Base-by-base conservation (phyloP, 2,113 vertebrate genomes). In the Procavia capensis region DNA sequence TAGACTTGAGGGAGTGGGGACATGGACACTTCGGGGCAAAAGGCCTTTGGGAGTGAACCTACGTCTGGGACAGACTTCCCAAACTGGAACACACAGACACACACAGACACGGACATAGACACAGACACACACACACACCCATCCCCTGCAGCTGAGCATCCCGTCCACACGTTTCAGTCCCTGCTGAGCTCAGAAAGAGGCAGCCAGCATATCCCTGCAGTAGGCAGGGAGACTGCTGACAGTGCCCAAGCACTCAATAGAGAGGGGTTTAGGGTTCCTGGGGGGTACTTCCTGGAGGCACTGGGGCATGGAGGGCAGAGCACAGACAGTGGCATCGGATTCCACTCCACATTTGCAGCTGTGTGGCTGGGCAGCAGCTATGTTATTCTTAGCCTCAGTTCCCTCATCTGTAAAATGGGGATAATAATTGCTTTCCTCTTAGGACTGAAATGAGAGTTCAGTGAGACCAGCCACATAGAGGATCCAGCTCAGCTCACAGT, bases 151-250 rank as follows among this genome's bases (percentile, higher is more conserved):
- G 59, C 85, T 9, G 22, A 88, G 80, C 59, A 39, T 20, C 43
- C 41, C 0, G 19, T 43, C 10, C 25, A 47, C 5, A 47, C n/a
- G n/a, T 43, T 29, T 61, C 20, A 90, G 94, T 66, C 74, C 74
- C 27, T 78, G 96, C 90, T 96, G 90, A 90, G 84, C 90, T 92
- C 59, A 64, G 88, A 85, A 94, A 96, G 27, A 88, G 66, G 92
- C 43, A 54, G 87, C 43, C 63, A 57, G 82, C 76, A 17, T n/a
- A 54, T 50, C 80, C 70, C 43, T 57, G 59, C 66, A 34, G 20
- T 31, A 19, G 63, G 92, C 81, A 95, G 95, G 82, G 57, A 84
- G 66, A 91, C 74, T 94, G 95, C 93, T 95, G 90, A 95, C 76
- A 11, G 72, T 92, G 94, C 92, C 84, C 41, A 20, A 39, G 76